Base-by-base conservation (phyloP, 2,113 vertebrate species). In the Erythrolamprus reginae region DNA sequence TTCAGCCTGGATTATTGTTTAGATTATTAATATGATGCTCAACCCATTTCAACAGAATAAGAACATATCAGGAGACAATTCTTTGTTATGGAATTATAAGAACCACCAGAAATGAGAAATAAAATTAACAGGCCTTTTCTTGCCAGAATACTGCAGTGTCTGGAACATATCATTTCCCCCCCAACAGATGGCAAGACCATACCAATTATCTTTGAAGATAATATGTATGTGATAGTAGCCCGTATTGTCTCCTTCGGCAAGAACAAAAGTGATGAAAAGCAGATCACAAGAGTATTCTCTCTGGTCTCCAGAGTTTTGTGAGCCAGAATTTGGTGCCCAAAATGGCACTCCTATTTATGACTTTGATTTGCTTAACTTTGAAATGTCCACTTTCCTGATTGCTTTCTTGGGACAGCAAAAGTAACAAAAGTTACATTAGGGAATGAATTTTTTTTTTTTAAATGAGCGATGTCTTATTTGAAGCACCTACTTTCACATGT, bases 291-390 rank as follows among this genome's bases (percentile, higher is more conserved):
- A 13, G 23, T 61, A 13, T 26, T 56, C 84, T 55, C 21, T 77
- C 91, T 89, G 89, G 89, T 26, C 47, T 19, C 10, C 55, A 88
- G 70, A 48, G 56, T 2, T 90, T 51, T 83, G 10, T 26, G 56
- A 38, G 58, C 53, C 12, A 58, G 86, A 92, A 86, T 82, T 47
- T 85, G 51, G 70, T 93, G 50, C 56, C 89, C 28, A 92, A 93
- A 85, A 90, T 88, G 92, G 38, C 65, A 38, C 88, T 84, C 51
- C 89, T 88, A 56, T 87, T 92, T 89, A 90, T 82, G 86, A 24
- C 47, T 28, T 61, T 83, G 52, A 88, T 58, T 91, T 17, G 21
- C 23, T 84, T 42, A 82, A 13, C 3, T 86, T 82, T 15, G 0
- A 82, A 82, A 56, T 88, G 86, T 82, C 33, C 28, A 48, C 38